A percentile compares a stretch with the other conserved stretches of the same genome.
Conservation (phyloP, 2,113 vertebrate species). For the Microtus pennsylvanicus region DNA sequence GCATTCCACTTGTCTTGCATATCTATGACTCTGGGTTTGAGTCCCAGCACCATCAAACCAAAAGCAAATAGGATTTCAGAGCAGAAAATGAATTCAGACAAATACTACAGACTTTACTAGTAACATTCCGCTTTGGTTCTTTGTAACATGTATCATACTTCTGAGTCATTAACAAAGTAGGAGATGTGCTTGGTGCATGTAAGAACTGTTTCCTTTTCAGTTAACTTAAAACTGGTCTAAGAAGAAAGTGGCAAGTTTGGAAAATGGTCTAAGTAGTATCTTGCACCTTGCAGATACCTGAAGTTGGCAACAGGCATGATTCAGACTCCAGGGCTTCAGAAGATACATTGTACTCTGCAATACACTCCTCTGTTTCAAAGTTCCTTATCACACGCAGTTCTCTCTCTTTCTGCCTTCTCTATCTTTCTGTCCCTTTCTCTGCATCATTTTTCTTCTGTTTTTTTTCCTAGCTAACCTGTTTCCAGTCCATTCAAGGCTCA, state of each 20-base stretch:
- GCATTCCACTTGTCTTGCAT: neutral
- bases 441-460: neutral
- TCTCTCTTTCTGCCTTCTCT: neutral
- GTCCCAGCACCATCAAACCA: neutral
- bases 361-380: neutral
- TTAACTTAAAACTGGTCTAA: constrained; percentile 21
- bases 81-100: neutral
- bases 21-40: neutral
- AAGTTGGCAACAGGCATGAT: neutral
- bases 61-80: neutral
- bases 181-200: neutral
- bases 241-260: neutral
- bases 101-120: constrained; percentile 1
- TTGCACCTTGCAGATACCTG: neutral
- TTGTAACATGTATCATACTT: neutral
- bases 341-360: neutral
- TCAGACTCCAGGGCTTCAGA: neutral
- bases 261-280: neutral
- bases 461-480: neutral
- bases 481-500: neutral
- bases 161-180: neutral
- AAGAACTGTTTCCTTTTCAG: constrained; percentile 2
- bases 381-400: neutral
- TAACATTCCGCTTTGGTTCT: neutral
- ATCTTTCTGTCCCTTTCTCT: neutral